Conservation (phyloP, 2,797 vertebrate genomes). For the Phylloscopus collybita region DNA sequence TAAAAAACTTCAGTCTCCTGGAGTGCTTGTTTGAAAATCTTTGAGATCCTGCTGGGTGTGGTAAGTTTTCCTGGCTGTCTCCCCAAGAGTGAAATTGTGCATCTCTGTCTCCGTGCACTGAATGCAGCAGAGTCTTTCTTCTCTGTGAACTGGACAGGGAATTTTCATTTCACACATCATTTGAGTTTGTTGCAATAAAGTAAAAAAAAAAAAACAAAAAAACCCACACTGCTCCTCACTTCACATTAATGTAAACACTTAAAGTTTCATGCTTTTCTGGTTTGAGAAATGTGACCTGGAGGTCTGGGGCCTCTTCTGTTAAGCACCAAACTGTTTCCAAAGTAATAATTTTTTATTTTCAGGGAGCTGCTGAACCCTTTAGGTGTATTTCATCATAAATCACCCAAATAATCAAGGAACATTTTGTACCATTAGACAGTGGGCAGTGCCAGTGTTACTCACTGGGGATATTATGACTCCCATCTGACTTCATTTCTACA, state of each 20-base stretch:
- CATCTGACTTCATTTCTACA: neutral
- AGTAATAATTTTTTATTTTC: neutral
- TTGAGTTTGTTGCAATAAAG: neutral
- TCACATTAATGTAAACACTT: neutral
- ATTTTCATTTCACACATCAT: slow-evolving; percentile 13
- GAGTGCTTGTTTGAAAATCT: slow-evolving; percentile 48
- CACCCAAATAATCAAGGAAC: neutral
- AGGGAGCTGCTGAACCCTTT: neutral
- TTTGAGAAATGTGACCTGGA: slow-evolving; percentile 11
- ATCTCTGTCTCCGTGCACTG: neutral
- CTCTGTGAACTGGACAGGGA: neutral
- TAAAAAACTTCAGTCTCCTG: slow-evolving; percentile 36
- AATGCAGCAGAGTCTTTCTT: neutral
- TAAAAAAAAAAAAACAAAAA: neutral
- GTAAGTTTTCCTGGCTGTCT: slow-evolving; percentile 28
- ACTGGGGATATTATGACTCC: neutral
- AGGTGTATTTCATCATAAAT: neutral
- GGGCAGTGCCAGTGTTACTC: neutral
- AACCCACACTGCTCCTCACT: neutral
- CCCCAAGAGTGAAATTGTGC: neutral
- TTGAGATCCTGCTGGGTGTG: slow-evolving; percentile 33
- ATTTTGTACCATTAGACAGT: neutral
- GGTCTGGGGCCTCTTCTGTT: neutral
- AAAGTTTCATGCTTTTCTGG: neutral
- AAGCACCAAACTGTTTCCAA: neutral